Conservation (phyloP, 2,113 vertebrate species). For the Salminus brasiliensis region DNA sequence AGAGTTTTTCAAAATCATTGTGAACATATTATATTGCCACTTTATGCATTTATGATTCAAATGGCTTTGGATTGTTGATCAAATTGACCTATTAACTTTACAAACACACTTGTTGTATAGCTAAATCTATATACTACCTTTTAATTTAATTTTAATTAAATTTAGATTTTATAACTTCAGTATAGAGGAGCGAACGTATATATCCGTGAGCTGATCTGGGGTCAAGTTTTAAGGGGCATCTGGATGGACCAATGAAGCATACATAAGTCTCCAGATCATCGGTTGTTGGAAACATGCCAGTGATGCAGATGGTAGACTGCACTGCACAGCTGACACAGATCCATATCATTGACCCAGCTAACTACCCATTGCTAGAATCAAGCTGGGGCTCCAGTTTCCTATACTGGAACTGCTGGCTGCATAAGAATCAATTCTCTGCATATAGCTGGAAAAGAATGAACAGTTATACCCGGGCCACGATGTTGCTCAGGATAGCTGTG, state of each 20-base stretch:
- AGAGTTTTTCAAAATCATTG: no score
- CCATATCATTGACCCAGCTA: slow-evolving; percentile 27
- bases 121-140: no score
- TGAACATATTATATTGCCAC: no score
- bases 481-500: not conserved
- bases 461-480: not conserved
- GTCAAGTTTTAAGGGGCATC: not conserved
- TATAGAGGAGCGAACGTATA: not conserved
- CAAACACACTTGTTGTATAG: no score
- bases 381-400: not conserved
- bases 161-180: not conserved
- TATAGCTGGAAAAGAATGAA: not conserved
- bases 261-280: not conserved
- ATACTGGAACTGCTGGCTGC: not conserved
- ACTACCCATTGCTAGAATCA: not conserved
- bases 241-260: not conserved
- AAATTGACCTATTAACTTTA: no score
- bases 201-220: not conserved
- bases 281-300: not conserved
- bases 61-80: no score
- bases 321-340: slow-evolving; percentile 27
- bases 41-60: no score
- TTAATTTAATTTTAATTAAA: not conserved
- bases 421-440: not conserved
- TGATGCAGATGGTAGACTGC: not conserved